These are phyloP conservation scores for Paramisgurnus dabryanus DNA, from an alignment of 2,113 vertebrate species.

Conservation along the genomic window DNA sequence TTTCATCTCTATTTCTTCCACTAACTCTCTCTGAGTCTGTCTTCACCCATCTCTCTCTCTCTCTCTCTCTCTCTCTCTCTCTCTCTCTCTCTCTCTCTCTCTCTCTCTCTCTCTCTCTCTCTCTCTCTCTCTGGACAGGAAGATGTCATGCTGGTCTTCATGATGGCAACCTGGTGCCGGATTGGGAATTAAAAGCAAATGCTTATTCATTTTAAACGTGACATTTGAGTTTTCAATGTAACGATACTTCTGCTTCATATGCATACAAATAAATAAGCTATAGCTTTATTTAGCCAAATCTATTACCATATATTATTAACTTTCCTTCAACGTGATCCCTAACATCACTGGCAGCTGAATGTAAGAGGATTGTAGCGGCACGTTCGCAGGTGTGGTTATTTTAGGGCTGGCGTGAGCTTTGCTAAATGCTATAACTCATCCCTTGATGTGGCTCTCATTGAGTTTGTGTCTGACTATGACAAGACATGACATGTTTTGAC, in stretches of 20 bases:
- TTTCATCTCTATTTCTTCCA: slow-evolving; percentile 30
- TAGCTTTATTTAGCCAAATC: too few relatives aligned
- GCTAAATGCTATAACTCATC: slow-evolving; percentile 27
- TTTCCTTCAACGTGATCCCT: neutral
- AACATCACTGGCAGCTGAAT: neutral
- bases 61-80: slow-evolving; percentile 37
- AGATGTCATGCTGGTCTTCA: slow-evolving; percentile 61
- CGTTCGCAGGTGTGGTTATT: slow-evolving; percentile 30
- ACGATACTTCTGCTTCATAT: too few relatives aligned
- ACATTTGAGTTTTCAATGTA: too few relatives aligned
- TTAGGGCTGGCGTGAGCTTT: slow-evolving; percentile 19
- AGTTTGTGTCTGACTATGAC: slow-evolving; percentile 39
- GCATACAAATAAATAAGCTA: too few relatives aligned
- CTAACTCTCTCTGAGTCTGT: slow-evolving; percentile 36
- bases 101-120: neutral
- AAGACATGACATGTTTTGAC: slow-evolving; percentile 51
- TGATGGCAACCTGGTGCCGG: slow-evolving; percentile 59
- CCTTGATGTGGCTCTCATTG: slow-evolving; percentile 43
- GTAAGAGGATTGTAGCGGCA: slow-evolving; percentile 17
- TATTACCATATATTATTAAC: too few relatives aligned
- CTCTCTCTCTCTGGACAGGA: slow-evolving; percentile 55
- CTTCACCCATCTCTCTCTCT: neutral
- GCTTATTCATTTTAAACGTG: neutral
- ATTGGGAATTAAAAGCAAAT: slow-evolving; percentile 24
- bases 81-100: neutral